These are phyloP conservation scores for Drosophila nr. medialis DNA, from an alignment of 2,888 invertebrate species.

Conservation along the genomic window DNA sequence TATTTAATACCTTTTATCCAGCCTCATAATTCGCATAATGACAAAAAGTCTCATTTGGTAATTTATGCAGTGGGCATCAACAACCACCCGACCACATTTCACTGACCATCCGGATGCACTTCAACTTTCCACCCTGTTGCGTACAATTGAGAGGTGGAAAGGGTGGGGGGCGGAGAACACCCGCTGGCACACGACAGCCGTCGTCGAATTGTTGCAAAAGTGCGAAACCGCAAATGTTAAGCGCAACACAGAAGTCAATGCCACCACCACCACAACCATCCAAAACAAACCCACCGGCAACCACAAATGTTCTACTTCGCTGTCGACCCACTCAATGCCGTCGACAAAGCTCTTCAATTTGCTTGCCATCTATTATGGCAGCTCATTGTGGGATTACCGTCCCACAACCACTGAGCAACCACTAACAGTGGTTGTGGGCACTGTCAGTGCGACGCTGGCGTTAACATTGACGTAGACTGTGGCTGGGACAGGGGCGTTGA, in stretches of 20 bases:
- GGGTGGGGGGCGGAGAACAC: constrained; percentile 17
- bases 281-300: constrained; percentile 50
- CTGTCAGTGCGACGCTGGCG: constrained; percentile 20
- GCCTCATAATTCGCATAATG: constrained; percentile 80
- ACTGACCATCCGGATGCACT: constrained; percentile 81
- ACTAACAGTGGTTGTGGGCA: constrained; percentile 26
- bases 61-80: constrained; percentile 72
- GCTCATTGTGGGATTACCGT: constrained; percentile 82
- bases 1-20: constrained; percentile 83
- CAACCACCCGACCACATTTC: constrained; percentile 37
- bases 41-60: constrained; percentile 79
- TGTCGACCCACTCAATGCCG: constrained; percentile 47
- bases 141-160: constrained; percentile 59
- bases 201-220: constrained; percentile 79
- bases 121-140: constrained; percentile 84
- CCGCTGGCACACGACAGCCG: constrained; percentile 56
- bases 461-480: constrained; percentile 16
- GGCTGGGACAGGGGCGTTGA: constrained; percentile 40
- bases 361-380: constrained; percentile 82
- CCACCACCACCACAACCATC: constrained; percentile 40
- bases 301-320: constrained; percentile 57
- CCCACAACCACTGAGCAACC: constrained; percentile 44
- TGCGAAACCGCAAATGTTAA: constrained; percentile 84
- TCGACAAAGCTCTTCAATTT: constrained; percentile 81
- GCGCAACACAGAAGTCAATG: constrained; percentile 82